Base-by-base conservation (phyloP, 1,140 invertebrate species). In the Drosophila melanica region DNA sequence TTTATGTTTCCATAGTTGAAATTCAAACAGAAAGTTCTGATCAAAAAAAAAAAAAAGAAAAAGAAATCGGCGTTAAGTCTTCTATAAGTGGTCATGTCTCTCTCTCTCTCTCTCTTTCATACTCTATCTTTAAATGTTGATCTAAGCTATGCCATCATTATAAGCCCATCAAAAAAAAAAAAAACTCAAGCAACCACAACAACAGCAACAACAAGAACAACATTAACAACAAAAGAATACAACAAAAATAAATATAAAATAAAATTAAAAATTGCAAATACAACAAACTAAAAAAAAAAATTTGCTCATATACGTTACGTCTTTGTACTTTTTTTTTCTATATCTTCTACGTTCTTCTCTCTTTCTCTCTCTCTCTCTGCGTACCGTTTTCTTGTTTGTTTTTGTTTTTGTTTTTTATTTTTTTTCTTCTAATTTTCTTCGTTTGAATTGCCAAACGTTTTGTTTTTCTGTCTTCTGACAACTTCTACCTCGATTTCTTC, bases 281-380 rank as follows among this genome's bases (percentile, higher is more conserved):
- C 18, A 59, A 77, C 41, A 66, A 54, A 63, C 33, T 48, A 30
- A 71, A 75, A 62, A 66, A 66, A 64, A 82, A 79, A 76, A 77
- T 75, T 84, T 82, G 80, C 82, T 84, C 76, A 87, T 87, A 81
- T 57, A 53, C 69, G 76, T 87, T 79, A 44, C 65, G 67, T 74
- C 50, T 86, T 76, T 86, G 72, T 79, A 39, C 75, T 75, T 35
- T 33, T 55, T 84, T 74, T 51, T 55, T 81, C 81, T 73, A 53
- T 81, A 59, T 77, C 76, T 80, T 73, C 62, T 84, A 66, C 59
- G n/a, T 67, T 62, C 48, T 63, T 3, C 54, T 54, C 8, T 30
- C 7, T 39, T 8, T 44, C 33, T 35, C 33, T 35, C 33, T 35
- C 33, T 33, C 30, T 35, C 33, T 35, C 8, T 35, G 33, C 33